phyloP scores from a whole-genome alignment of 1,140 invertebrate species.

The Sycobia sp. region DNA sequence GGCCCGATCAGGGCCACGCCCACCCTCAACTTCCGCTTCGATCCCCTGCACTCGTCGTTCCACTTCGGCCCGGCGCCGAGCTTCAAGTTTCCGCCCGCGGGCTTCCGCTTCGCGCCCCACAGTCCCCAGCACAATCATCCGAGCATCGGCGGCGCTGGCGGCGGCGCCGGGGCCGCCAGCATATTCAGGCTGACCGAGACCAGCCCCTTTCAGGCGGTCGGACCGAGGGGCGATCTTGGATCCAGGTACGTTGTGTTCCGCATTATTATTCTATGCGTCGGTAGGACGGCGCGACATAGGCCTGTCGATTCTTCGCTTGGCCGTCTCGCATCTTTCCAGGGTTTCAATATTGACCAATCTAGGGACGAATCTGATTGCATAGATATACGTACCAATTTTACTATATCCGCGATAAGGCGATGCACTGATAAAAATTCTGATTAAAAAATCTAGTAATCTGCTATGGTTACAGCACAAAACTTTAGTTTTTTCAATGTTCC shows the following conservation, averaged over 20 bases:
- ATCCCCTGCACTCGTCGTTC: conserved; percentile 56
- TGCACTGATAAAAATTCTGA: no score
- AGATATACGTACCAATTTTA: no score
- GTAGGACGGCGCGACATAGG: no score
- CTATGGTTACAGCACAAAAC: no score
- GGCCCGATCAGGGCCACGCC: conserved; percentile 54
- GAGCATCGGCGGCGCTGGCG: conserved; percentile 53
- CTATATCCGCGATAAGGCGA: no score
- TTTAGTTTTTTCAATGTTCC: no score
- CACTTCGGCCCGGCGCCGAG: conserved; percentile 56
- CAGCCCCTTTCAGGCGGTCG: conserved; percentile 60
- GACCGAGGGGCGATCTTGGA: conserved; percentile 57
- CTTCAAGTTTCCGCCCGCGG: conserved; percentile 56
- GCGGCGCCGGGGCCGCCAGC: conserved; percentile 52
- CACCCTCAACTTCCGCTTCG: conserved; percentile 56
- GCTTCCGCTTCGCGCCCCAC: conserved; percentile 57
- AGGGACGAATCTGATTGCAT: no score
- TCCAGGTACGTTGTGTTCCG: conserved; percentile 48
- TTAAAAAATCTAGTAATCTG: no score
- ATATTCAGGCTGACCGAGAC: conserved; percentile 60
- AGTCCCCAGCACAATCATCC: conserved; percentile 59
- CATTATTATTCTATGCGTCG: no score
- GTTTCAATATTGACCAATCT: no score
- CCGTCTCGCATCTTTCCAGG: no score
- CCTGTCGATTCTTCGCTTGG: no score